Evolutionary conservation across 2,113 vertebrate genomes (phyloP), one percentile per base, ranked within the genome.

Genomic region (Planiliza haematocheilus): DNA sequence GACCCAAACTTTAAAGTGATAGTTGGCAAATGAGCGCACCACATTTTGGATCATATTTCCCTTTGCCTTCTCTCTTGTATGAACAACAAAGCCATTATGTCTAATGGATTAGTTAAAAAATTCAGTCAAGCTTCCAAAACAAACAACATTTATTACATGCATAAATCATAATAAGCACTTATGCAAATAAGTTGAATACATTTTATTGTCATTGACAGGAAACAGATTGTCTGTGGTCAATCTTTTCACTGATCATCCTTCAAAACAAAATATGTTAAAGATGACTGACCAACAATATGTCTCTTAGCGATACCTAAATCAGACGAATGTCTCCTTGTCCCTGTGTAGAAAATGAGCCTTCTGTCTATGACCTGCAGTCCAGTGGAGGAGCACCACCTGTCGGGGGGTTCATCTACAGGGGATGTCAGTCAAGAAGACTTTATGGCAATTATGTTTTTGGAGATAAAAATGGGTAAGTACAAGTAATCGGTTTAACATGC

Each of bases 361-460:
- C 98, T 1, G 94, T 97, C 85, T 93, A 97, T 85, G 96, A 99
- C 91, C 94, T 99, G 90, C 97, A 96, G 81, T 95, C 96, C 18
- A 95, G 94, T 69, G 96, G 95, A 84, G 96, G 94, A 14, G 95
- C 95, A 10, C 92, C 95, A 38, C 92, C 97, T 72, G 95, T 99
- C 21, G 97, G 98, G 18, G 98, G 97, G 51, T 99, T 99, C 88
- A 93, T 99, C 90, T 99, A 99, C 82, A 94, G 97, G 81, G 98
- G 97, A 66, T 99, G 98, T 88, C 98, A 99, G 76, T 99, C 97
- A 0, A 94, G 98, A 88, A 93, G 98, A 69, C 94, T 99, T 53
- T 96, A 96, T n/a, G 97, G 98, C 79, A 98, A 94, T 86, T 99
- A 98, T 0, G 95, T 99, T 1, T 99, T 99, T 85, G 97, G 95